Evolutionary conservation across 2,888 invertebrate species (phyloP), one percentile per base, ranked within the genome.

Genomic region (Melanophora roralis): DNA sequence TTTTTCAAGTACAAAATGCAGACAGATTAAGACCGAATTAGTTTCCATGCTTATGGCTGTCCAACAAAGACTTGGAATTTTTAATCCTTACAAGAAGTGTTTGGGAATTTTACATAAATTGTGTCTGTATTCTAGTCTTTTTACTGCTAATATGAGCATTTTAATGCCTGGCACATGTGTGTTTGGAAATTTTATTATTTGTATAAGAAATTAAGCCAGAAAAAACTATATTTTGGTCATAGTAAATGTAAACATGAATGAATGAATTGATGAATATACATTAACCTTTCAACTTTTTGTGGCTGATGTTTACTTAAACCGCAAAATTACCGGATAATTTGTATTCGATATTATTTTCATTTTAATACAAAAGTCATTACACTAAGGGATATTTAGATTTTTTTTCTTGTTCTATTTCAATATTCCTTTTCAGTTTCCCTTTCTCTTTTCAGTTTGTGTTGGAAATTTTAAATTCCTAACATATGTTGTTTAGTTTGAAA

Each of bases 321-420:
- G 68, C 76, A 80, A 68, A 80, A 76, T 59, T 76, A 59, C 57
- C 67, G 51, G 62, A 43, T 72, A 57, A 80, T 75, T 67, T 75
- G 40, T 67, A 45, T 11, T 19, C 16, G 38, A 72, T 62, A 72
- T 75, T 55, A 64, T 68, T 14, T 21, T 12, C 14, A 21, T 19
- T 43, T 62, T 53, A 47, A 23, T 1, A 27, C 12, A 32, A 65
- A 60, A 75, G 74, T 75, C 74, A 75, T 9, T 45, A 9, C 0
- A 11, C 45, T 2, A 5, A 36, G 51, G 32, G 64, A 57, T 62
- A 64, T 76, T 69, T 55, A 68, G 16, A n/a, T 67, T 49, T 19
- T 23, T 7, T 53, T 36, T 36, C 3, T 23, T 49, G 12, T 23
- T 8, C 6, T 59, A 57, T 27, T 4, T 3, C 32, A 19, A 76